phyloP scores from a whole-genome alignment of 2,888 invertebrate species.

The Orthonevra nobilis region DNA sequence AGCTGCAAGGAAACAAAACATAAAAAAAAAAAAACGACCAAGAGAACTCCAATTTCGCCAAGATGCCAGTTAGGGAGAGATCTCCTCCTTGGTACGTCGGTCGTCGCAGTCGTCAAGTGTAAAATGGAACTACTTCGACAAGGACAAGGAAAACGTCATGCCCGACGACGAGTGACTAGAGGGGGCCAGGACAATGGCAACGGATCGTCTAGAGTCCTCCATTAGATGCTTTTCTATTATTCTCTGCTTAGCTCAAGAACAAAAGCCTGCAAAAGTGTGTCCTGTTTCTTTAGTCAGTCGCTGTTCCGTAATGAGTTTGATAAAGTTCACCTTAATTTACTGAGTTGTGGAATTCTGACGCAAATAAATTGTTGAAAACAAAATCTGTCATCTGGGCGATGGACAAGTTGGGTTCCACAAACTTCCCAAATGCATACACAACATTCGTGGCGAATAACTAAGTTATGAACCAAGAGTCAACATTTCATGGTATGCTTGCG shows the following conservation, averaged over 20 bases:
- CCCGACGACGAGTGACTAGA: background rate
- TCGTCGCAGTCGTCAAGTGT: no score
- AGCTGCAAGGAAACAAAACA: no score
- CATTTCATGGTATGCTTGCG: conserved; percentile 19
- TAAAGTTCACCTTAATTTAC: conserved; percentile 55
- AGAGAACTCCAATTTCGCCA: conserved; percentile 52
- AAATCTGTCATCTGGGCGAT: conserved; percentile 34
- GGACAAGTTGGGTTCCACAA: conserved; percentile 18
- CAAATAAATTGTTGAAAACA: conserved; percentile 45
- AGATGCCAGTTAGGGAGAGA: conserved; percentile 37
- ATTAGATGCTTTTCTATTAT: conserved; percentile 19
- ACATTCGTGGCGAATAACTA: conserved; percentile 11
- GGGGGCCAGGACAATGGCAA: no score
- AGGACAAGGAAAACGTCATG: background rate
- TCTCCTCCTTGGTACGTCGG: background rate
- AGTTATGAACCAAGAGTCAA: conserved; percentile 26
- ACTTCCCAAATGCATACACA: conserved; percentile 1
- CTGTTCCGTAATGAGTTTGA: conserved; percentile 47
- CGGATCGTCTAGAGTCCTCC: background rate
- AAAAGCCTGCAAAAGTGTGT: conserved; percentile 45
- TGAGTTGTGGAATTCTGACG: conserved; percentile 39
- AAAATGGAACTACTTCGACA: no score
- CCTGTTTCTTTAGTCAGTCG: conserved; percentile 6
- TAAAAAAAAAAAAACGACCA: no score
- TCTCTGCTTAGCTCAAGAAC: conserved; percentile 15